These are phyloP conservation scores for Aurelia coerulea DNA, from an alignment of 30 jellyfish, hydroid and myxozoan genomes.

Conservation along the genomic window DNA sequence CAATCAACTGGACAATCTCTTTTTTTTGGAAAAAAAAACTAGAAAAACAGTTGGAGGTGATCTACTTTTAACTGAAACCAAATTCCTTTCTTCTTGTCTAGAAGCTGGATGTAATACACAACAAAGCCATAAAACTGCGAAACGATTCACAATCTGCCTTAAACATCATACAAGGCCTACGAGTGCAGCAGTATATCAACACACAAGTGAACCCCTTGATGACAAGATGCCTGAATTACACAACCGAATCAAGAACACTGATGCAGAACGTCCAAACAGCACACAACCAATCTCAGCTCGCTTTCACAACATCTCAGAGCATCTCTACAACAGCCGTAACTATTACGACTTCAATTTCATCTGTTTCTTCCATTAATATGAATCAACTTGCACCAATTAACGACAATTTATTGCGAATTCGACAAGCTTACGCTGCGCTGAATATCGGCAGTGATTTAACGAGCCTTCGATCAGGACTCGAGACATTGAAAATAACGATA, in stretches of 20 bases:
- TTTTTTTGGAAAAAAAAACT: no score
- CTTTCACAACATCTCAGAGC: conserved; percentile 35
- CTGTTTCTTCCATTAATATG: conserved; percentile 46
- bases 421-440: conserved; percentile 55
- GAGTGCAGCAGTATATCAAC: conserved; percentile 57
- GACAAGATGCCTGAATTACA: conserved; percentile 52
- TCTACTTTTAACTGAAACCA: no score
- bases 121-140: conserved; percentile 35
- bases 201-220: conserved; percentile 47
- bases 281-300: conserved; percentile 19
- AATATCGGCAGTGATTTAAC: conserved; percentile 38
- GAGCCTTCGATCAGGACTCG: conserved; percentile 34
- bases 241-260: conserved; percentile 31
- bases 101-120: conserved; percentile 47
- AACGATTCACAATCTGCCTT: conserved; percentile 45
- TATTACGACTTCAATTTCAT: conserved; percentile 3
- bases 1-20: no score
- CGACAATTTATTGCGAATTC: conserved; percentile 37
- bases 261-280: conserved; percentile 5
- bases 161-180: conserved; percentile 18
- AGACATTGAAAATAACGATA: conserved; percentile 2
- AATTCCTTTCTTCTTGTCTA: neutral
- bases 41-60: no score
- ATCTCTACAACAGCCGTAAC: conserved; percentile 18
- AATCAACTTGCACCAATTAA: conserved; percentile 46